Evolutionary conservation across 1,140 invertebrate species (phyloP).

Genomic region (Archegozetes longisetosus): DNA sequence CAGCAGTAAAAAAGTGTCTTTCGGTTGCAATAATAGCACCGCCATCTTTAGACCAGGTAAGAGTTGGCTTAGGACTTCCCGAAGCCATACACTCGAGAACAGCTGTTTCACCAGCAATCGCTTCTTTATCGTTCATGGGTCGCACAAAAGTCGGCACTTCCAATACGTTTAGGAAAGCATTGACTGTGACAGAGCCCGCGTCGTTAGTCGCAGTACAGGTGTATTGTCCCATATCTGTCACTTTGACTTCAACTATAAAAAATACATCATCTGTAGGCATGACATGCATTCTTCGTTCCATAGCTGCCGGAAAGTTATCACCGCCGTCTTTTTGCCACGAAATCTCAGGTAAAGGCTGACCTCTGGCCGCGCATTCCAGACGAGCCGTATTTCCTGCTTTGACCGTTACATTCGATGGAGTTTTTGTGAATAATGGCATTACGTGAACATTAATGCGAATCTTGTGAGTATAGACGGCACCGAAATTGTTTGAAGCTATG

Average conservation of each 20-base stretch:
- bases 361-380: constrained; percentile 74
- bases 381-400: constrained; percentile 67
- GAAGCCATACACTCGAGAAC: constrained; percentile 73
- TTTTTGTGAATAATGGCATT: constrained; percentile 69
- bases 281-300: constrained; percentile 78
- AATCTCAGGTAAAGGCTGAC: constrained; percentile 71
- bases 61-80: constrained; percentile 56
- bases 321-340: constrained; percentile 87
- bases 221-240: constrained; percentile 73
- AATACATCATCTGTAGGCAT: constrained; percentile 79
- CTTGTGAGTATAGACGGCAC: constrained; percentile 70
- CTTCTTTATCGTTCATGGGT: constrained; percentile 65
- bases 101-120: constrained; percentile 53
- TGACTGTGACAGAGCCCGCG: constrained; percentile 66
- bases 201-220: constrained; percentile 81
- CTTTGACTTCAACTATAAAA: constrained; percentile 76
- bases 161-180: constrained; percentile 72
- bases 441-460: constrained; percentile 68
- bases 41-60: constrained; percentile 79
- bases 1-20: constrained; percentile 62
- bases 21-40: constrained; percentile 48
- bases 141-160: constrained; percentile 70
- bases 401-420: constrained; percentile 63
- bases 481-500: constrained; percentile 72
- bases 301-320: constrained; percentile 82